phyloP scores from a whole-genome alignment of 1,140 invertebrate species.

The Caenorhabditis latens region DNA sequence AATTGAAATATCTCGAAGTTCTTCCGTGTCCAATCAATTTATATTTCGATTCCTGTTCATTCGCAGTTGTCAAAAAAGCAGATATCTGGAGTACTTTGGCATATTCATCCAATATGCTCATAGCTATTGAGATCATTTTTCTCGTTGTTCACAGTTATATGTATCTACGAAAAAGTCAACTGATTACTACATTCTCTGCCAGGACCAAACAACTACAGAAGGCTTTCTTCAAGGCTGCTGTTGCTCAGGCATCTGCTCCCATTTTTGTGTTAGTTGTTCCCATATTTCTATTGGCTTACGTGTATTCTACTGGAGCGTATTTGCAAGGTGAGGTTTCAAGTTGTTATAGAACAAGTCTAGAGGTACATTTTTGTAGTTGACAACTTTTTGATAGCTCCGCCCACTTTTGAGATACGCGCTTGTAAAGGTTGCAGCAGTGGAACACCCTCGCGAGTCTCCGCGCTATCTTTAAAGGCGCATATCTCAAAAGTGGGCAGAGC shows the following conservation, averaged over 20 bases:
- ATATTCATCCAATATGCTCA: not conserved
- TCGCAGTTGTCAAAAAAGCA: not conserved
- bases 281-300: not conserved
- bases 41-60: not conserved
- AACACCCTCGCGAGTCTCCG: no score
- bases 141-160: not conserved
- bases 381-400: no score
- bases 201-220: conserved; percentile 25
- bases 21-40: conserved; percentile 8
- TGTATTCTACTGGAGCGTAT: no score
- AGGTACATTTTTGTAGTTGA: no score
- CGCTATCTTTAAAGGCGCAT: no score
- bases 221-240: not conserved
- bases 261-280: not conserved
- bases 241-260: not conserved
- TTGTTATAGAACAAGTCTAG: no score
- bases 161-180: not conserved
- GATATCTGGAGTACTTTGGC: not conserved
- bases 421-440: no score
- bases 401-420: no score
- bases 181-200: not conserved
- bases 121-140: not conserved
- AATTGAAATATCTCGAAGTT: not conserved
- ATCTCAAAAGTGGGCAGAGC: no score
- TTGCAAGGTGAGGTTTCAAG: no score